Conservation (phyloP, 2,113 vertebrate genomes). For the Pachyramphus minor region DNA sequence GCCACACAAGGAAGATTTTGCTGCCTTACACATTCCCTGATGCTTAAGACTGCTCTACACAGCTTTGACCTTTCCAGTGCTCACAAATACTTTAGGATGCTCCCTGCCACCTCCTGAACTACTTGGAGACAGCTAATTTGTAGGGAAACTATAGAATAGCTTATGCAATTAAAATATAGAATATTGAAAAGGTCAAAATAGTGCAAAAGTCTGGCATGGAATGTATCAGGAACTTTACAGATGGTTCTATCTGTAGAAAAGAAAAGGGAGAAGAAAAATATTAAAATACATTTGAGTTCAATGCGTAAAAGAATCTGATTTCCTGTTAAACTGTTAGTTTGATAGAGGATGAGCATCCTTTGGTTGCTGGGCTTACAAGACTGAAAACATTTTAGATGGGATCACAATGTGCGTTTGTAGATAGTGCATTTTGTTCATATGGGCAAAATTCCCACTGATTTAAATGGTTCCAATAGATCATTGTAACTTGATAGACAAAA, state of each 20-base stretch:
- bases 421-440: background rate
- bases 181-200: constrained; percentile 39
- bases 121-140: background rate
- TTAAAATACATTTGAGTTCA: background rate
- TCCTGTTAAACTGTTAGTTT: background rate
- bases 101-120: background rate
- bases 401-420: background rate
- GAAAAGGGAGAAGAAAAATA: background rate
- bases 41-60: background rate
- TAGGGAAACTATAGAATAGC: background rate
- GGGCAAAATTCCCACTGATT: background rate
- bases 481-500: background rate
- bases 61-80: constrained; percentile 37
- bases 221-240: background rate
- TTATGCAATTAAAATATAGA: constrained; percentile 28
- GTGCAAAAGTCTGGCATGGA: background rate
- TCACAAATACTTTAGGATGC: background rate
- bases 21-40: background rate
- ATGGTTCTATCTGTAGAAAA: background rate
- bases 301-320: background rate
- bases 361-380: accelerated
- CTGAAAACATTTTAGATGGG: background rate
- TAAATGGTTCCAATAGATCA: background rate
- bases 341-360: background rate
- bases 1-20: background rate